Base-by-base conservation (phyloP, 1,140 invertebrate species). In the Caerostris extrusa region DNA sequence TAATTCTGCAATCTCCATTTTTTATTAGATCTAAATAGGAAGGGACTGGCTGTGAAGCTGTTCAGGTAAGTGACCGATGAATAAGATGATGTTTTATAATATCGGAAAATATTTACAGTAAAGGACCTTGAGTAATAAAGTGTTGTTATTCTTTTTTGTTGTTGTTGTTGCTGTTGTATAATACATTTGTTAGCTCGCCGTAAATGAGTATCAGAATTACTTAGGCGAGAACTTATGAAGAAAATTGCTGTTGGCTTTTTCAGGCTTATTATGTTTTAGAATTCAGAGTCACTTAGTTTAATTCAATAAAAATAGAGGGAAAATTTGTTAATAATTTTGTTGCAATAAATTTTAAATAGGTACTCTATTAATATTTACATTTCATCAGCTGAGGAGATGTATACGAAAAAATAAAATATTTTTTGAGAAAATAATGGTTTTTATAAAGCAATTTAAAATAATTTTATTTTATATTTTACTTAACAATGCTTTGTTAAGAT, bases 31-130 rank as follows among this genome's bases (percentile, higher is more conserved):
- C 69, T 91, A 58, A 91, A 91, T 82, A 50, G 69, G 71, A 61
- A 50, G 55, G 69, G 71, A 77, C 19, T 34, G 89, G 89, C 53
- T 91, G 19, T 53, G 56, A 90, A 34, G 64, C 56, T 83, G n/a
- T 55, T 50, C 14, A 56, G 87, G 87, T 89, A 89, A 69, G 14
- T 19, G 87, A 89, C 87, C 87, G 61, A 56, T 69, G 55, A 50
- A 87, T 87, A 7, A 69, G 61, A 50, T 89, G 87, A 69, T 89
- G 87, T 67, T 89, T 89, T 89, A 89, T 89, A 69, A 56, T 50
- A 69, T n/a, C 61, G 19, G n/a, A 83, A 58, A 83, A 83, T 83
- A 58, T 83, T 83, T 83, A 56, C 82, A 56, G 12, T 50, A 58
- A 19, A 19, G 10, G 69, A 10, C 34, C 12, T 17, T 53, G n/a